phyloP scores from a whole-genome alignment of 2,113 vertebrate genomes.

The Cyprinodon variegatus region DNA sequence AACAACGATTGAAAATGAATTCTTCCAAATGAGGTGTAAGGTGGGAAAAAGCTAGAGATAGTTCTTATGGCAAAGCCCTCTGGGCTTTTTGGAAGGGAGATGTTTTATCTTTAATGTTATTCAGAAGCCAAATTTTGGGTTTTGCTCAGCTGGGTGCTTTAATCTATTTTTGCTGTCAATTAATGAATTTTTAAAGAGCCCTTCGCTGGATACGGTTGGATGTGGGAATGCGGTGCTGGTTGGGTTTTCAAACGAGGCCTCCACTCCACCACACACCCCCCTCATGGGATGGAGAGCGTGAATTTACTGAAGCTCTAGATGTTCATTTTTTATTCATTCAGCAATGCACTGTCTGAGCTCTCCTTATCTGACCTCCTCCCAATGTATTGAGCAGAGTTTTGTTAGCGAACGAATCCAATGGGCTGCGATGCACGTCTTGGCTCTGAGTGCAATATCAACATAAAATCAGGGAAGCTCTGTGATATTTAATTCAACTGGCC shows the following conservation, averaged over 20 bases:
- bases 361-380: slow-evolving; percentile 47
- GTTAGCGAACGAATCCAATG: slow-evolving; percentile 49
- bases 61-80: slow-evolving; percentile 68
- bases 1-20: slow-evolving; percentile 68
- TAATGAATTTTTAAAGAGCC: slow-evolving; percentile 86
- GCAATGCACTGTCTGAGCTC: slow-evolving; percentile 67
- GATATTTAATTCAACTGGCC: slow-evolving; percentile 55
- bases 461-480: slow-evolving; percentile 38
- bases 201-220: slow-evolving; percentile 75
- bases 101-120: slow-evolving; percentile 83
- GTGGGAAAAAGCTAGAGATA: slow-evolving; percentile 67
- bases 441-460: slow-evolving; percentile 35
- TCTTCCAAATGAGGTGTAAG: slow-evolving; percentile 72
- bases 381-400: slow-evolving; percentile 52
- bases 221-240: slow-evolving; percentile 76
- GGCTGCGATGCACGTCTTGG: slow-evolving; percentile 27
- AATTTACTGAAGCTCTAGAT: slow-evolving; percentile 74
- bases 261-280: slow-evolving; percentile 43
- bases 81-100: slow-evolving; percentile 54
- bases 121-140: slow-evolving; percentile 81
- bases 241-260: slow-evolving; percentile 72
- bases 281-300: slow-evolving; percentile 66
- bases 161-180: slow-evolving; percentile 87
- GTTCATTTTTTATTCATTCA: slow-evolving; percentile 81
- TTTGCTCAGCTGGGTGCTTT: slow-evolving; percentile 83